Conservation (phyloP, 2,113 vertebrate species). For the Mesocricetus auratus region DNA sequence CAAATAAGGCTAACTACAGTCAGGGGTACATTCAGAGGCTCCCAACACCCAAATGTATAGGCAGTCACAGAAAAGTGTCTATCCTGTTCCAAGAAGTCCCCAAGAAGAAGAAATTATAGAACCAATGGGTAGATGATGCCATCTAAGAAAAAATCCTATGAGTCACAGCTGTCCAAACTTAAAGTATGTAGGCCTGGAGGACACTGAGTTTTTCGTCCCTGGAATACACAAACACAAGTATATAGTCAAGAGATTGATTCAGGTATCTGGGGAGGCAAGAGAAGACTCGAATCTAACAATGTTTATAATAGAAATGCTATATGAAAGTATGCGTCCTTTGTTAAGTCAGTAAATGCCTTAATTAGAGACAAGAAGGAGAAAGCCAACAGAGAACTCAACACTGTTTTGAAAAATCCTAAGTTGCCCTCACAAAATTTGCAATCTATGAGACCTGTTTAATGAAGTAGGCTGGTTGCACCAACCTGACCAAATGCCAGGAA, state of each 20-base stretch:
- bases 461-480: conserved; percentile 76
- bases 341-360: conserved; percentile 52
- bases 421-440: conserved; percentile 23
- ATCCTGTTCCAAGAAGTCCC: background rate
- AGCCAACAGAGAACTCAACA: conserved; percentile 46
- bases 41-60: background rate
- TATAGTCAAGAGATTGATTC: background rate
- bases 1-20: background rate
- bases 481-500: conserved; percentile 76
- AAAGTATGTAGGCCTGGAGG: background rate
- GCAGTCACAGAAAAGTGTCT: background rate
- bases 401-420: conserved; percentile 53
- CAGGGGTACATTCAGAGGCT: background rate
- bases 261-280: conserved; percentile 6
- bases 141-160: background rate
- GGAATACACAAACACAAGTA: background rate
- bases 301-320: background rate
- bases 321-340: conserved; percentile 18
- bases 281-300: background rate
- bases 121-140: background rate
- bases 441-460: conserved; percentile 75
- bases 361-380: conserved; percentile 20
- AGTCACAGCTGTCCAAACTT: background rate
- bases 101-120: conserved; percentile 16
- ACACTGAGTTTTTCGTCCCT: background rate